Conservation (phyloP, 2,113 vertebrate species). For the Telmatochromis bifrenatus region DNA sequence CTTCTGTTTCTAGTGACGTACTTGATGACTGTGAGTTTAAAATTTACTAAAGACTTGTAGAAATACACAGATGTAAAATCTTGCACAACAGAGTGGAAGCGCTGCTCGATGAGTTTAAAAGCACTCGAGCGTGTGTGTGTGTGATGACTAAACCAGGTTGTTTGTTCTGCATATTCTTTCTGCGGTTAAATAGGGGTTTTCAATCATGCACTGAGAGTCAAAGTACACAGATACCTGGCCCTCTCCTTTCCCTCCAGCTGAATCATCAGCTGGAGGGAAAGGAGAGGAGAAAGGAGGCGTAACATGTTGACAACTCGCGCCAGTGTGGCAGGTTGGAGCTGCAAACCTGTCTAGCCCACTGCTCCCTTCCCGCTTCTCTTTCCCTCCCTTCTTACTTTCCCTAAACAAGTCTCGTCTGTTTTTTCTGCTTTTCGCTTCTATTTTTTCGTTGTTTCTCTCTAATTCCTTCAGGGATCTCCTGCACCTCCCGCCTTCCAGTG, state of each 20-base stretch:
- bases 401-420: not conserved
- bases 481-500: conserved; percentile 30
- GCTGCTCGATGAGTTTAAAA: not conserved
- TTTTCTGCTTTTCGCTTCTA: not conserved
- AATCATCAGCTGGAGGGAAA: conserved; percentile 31
- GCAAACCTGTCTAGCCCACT: conserved; percentile 25
- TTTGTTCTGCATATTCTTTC: not conserved
- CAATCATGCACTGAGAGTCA: conserved; percentile 3
- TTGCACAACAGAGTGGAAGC: not conserved
- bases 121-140: not conserved
- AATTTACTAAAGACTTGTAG: not conserved
- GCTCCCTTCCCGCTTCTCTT: conserved; percentile 18
- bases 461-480: conserved; percentile 19
- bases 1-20: not conserved
- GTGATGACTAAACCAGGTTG: not conserved
- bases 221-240: not conserved
- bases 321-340: conserved; percentile 42
- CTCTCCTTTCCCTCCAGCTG: conserved; percentile 21
- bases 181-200: not conserved
- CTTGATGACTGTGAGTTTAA: not conserved
- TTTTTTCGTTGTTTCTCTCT: not conserved
- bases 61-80: not conserved
- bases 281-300: not conserved
- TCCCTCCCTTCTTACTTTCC: not conserved
- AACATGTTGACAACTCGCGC: conserved; percentile 41